Evolutionary conservation across 1,140 invertebrate genomes (phyloP).

Genomic region (Helicoverpa zea): DNA sequence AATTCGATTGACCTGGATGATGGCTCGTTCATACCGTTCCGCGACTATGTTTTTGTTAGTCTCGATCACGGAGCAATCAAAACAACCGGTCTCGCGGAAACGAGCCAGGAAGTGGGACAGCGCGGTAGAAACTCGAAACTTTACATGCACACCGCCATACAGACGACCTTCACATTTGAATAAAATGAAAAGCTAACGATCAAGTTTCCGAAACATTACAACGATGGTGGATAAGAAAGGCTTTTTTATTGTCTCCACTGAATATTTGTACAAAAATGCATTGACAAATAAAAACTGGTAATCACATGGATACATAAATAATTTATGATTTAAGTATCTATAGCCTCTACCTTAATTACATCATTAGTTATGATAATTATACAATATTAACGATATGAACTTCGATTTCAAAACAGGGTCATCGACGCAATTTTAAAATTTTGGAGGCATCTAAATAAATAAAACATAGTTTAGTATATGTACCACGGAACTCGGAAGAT

Average conservation of each 20-base stretch:
- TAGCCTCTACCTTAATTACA: not conserved
- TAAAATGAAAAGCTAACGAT: slow-evolving; percentile 59
- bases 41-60: slow-evolving; percentile 56
- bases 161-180: slow-evolving; percentile 73
- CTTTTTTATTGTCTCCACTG: too few species aligned
- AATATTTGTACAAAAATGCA: too few species aligned
- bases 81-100: slow-evolving; percentile 65
- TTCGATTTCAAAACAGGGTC: slow-evolving; percentile 29
- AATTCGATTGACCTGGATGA: slow-evolving; percentile 76
- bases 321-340: not conserved
- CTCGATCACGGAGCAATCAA: slow-evolving; percentile 61
- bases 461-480: slow-evolving; percentile 9
- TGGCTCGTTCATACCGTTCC: slow-evolving; percentile 60
- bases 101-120: slow-evolving; percentile 70
- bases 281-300: too few species aligned
- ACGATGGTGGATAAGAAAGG: not conserved
- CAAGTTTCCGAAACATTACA: slow-evolving; percentile 35
- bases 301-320: not conserved
- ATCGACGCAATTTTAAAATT: not conserved
- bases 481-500: slow-evolving; percentile 14
- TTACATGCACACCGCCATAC: slow-evolving; percentile 54
- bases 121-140: slow-evolving; percentile 71
- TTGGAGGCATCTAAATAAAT: slow-evolving; percentile 22
- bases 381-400: slow-evolving; percentile 18
- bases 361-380: slow-evolving; percentile 21